Conservation (phyloP, 2,113 vertebrate species). For the Strigops habroptila region DNA sequence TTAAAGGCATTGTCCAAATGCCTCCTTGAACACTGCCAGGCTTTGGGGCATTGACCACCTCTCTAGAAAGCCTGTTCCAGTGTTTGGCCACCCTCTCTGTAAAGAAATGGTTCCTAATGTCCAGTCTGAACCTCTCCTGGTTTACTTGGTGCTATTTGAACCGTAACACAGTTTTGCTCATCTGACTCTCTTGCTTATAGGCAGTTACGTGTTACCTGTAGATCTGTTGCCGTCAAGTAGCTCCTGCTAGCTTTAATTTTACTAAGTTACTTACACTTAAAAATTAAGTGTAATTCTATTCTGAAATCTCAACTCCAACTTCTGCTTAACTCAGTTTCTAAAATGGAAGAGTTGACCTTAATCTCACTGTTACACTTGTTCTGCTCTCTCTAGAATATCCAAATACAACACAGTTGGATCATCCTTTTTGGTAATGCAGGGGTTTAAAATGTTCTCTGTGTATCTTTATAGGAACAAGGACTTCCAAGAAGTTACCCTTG, state of each 20-base stretch:
- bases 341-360: not conserved
- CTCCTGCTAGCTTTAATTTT: not conserved
- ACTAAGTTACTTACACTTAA: not conserved
- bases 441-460: not conserved
- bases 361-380: not conserved
- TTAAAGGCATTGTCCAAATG: not conserved
- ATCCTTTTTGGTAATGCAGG: not conserved
- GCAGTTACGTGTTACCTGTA: not conserved
- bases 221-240: not conserved
- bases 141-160: not conserved
- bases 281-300: not conserved
- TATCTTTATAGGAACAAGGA: slow-evolving; percentile 86
- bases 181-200: not conserved
- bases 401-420: not conserved
- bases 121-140: not conserved
- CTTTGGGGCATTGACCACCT: not conserved
- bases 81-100: not conserved
- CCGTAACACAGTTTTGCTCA: not conserved
- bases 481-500: slow-evolving; percentile 91
- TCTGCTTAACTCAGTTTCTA: not conserved
- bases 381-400: not conserved
- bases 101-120: not conserved
- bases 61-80: not conserved
- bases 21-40: not conserved
- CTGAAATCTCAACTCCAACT: not conserved